phyloP scores from a whole-genome alignment of 2,888 invertebrate species.

The Leptopilina myrica region DNA sequence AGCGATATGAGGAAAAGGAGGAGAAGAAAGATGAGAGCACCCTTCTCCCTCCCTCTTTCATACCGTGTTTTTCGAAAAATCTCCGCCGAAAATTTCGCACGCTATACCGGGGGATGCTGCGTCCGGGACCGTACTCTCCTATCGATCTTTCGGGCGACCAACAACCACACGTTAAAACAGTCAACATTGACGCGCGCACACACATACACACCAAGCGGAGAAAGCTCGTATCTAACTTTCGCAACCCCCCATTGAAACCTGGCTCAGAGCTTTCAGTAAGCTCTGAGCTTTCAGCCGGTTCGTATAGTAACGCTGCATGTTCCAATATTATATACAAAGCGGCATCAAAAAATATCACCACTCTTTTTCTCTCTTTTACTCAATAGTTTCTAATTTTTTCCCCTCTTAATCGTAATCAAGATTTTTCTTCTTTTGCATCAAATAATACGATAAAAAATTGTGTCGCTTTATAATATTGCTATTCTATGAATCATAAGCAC shows the following conservation, averaged over 20 bases:
- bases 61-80: conserved; percentile 21
- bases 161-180: conserved; percentile 58
- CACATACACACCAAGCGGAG: conserved; percentile 60
- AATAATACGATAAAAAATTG: background rate
- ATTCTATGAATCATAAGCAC: background rate
- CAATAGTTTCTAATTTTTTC: background rate
- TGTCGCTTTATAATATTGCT: background rate
- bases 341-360: background rate
- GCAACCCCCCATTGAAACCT: conserved; percentile 61
- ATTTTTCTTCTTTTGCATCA: background rate
- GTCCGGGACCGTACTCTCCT: conserved; percentile 70
- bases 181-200: conserved; percentile 50
- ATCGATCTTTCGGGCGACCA: conserved; percentile 72
- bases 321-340: background rate
- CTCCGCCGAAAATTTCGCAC: conserved; percentile 45
- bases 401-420: background rate
- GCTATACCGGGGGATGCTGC: conserved; percentile 65
- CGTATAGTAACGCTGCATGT: conserved; percentile 52
- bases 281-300: conserved; percentile 72
- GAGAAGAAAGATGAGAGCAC: too few relatives aligned
- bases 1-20: background rate
- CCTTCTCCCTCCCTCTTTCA: too few relatives aligned
- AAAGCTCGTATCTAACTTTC: conserved; percentile 57
- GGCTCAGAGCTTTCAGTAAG: conserved; percentile 70
- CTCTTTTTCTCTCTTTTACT: background rate